phyloP scores from a whole-genome alignment of 2,113 vertebrate genomes.

The Taurulus bubalis region DNA sequence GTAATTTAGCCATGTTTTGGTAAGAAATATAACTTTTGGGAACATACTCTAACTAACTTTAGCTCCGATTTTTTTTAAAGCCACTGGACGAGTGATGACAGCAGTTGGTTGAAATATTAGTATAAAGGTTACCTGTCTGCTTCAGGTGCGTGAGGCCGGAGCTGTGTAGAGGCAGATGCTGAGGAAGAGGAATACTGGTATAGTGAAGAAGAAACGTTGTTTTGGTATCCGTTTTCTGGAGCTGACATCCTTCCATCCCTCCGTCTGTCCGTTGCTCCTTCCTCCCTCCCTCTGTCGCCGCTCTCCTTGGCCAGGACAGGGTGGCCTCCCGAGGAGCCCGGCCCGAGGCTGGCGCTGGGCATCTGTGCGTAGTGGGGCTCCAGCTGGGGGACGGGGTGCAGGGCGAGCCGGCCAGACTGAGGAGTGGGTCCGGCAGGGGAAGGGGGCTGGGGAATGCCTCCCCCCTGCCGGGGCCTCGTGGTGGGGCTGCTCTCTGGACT shows the following conservation, averaged over 20 bases:
- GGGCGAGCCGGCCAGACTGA: constrained; percentile 85
- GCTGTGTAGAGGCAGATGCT: constrained; percentile 6
- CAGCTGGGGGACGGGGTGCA: constrained; percentile 88
- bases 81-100: neutral
- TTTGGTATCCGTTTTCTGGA: constrained; percentile 88
- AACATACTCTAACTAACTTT: neutral
- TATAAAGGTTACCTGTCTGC: constrained; percentile 71
- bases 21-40: neutral
- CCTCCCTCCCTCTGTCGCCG: constrained; percentile 37
- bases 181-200: neutral
- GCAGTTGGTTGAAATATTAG: neutral
- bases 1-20: neutral
- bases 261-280: constrained; percentile 17
- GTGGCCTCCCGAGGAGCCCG: constrained; percentile 80
- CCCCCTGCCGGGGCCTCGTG: constrained; percentile 86
- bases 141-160: constrained; percentile 17
- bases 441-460: constrained; percentile 77
- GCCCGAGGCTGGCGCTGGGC: constrained; percentile 77
- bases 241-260: constrained; percentile 37
- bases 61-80: neutral
- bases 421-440: constrained; percentile 56
- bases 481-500: constrained; percentile 95
- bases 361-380: constrained; percentile 91
- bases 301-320: constrained; percentile 90
- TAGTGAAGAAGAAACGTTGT: constrained; percentile 55